These are phyloP conservation scores for Beris morrisii DNA, from an alignment of 2,888 invertebrate genomes.

Conservation along the genomic window DNA sequence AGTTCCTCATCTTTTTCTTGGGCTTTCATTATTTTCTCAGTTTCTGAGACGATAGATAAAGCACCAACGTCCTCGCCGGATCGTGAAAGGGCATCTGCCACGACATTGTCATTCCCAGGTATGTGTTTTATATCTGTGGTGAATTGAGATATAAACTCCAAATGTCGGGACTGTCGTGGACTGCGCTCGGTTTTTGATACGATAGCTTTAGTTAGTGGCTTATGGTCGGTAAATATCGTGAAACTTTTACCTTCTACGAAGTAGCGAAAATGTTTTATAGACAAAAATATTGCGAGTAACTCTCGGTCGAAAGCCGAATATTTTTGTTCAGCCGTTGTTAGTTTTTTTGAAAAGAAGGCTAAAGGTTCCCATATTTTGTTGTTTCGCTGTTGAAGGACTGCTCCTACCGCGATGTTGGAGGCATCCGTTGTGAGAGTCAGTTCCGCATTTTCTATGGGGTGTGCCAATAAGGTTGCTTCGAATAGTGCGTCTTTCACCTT, in stretches of 20 bases:
- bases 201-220: slow-evolving; percentile 20
- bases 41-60: too few relatives aligned
- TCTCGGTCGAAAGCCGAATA: slow-evolving; percentile 51
- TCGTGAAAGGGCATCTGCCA: slow-evolving; percentile 23
- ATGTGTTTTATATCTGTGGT: too few relatives aligned
- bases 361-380: slow-evolving; percentile 46
- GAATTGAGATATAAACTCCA: too few relatives aligned
- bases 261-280: slow-evolving; percentile 47
- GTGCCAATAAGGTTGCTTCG: slow-evolving; percentile 45
- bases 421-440: slow-evolving; percentile 44
- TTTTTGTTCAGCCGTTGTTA: slow-evolving; percentile 45
- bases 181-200: too few relatives aligned
- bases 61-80: background rate
- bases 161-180: too few relatives aligned
- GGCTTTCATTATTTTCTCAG: background rate
- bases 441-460: slow-evolving; percentile 45
- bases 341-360: slow-evolving; percentile 48
- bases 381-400: slow-evolving; percentile 47
- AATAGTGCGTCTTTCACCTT: slow-evolving; percentile 34
- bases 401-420: slow-evolving; percentile 50
- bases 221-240: slow-evolving; percentile 10
- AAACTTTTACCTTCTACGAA: slow-evolving; percentile 47
- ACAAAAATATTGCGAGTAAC: slow-evolving; percentile 49
- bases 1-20: background rate
- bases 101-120: slow-evolving; percentile 24